These are phyloP conservation scores for Forficula auricularia DNA, from an alignment of 1,140 invertebrate species.

Conservation along the genomic window DNA sequence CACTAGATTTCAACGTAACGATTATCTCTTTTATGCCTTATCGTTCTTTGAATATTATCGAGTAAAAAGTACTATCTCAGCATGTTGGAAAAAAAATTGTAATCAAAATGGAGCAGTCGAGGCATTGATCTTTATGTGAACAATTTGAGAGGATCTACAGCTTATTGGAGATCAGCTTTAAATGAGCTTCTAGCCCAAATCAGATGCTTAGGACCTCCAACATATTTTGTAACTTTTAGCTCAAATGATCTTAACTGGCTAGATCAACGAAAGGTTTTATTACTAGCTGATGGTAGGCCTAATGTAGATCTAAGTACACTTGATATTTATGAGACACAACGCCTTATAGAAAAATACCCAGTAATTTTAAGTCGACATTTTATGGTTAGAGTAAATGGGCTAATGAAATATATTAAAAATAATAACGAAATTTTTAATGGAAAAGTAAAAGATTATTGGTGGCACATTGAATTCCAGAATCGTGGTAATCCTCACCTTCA, in stretches of 20 bases:
- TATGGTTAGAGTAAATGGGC: slow-evolving; percentile 21
- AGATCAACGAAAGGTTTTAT: slow-evolving; percentile 18
- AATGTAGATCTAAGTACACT: slow-evolving; percentile 17
- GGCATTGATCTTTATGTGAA: slow-evolving; percentile 16
- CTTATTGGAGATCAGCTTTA: slow-evolving; percentile 18
- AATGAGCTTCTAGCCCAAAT: slow-evolving; percentile 20
- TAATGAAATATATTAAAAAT: slow-evolving; percentile 16
- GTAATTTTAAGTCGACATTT: slow-evolving; percentile 22
- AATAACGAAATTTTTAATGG: slow-evolving; percentile 11
- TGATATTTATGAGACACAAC: slow-evolving; percentile 17
- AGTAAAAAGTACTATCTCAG: slow-evolving; percentile 18
- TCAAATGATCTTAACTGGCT: slow-evolving; percentile 22
- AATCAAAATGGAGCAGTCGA: slow-evolving; percentile 11
- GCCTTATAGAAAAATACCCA: slow-evolving; percentile 20
- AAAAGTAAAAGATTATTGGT: slow-evolving; percentile 15
- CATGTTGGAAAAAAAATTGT: slow-evolving; percentile 13
- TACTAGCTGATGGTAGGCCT: slow-evolving; percentile 20
- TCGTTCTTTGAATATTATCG: slow-evolving; percentile 22
- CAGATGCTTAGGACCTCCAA: slow-evolving; percentile 18
- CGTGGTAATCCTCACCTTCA: slow-evolving; percentile 27
- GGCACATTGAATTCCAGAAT: slow-evolving; percentile 27
- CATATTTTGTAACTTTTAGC: slow-evolving; percentile 22
- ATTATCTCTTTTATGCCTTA: slow-evolving; percentile 26
- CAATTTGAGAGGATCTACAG: slow-evolving; percentile 18
- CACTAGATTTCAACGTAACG: slow-evolving; percentile 21